phyloP scores from a whole-genome alignment of 30 jellyfish, hydroid and myxozoan species.

The Aurelia aurita region DNA sequence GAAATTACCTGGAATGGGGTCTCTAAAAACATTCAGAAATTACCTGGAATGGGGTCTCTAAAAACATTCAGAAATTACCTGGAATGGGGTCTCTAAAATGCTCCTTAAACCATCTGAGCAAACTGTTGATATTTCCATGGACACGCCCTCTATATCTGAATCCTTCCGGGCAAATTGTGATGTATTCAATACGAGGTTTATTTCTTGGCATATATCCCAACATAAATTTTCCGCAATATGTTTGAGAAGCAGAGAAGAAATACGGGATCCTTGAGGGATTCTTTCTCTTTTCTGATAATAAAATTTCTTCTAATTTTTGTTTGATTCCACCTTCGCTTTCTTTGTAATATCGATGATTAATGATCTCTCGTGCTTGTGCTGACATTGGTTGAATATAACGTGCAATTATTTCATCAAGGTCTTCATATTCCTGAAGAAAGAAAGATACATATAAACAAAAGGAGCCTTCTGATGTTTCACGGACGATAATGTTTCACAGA shows the following conservation, averaged over 20 bases:
- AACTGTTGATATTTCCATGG: slow-evolving; percentile 83
- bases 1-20: no score
- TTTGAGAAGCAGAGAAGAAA: slow-evolving; percentile 89
- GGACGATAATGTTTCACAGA: no score
- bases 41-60: no score
- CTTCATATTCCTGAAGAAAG: slow-evolving; percentile 94
- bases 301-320: slow-evolving; percentile 91
- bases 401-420: slow-evolving; percentile 97
- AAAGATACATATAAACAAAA: not conserved
- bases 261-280: slow-evolving; percentile 98
- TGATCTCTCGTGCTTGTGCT: slow-evolving; percentile 90
- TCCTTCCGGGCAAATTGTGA: slow-evolving; percentile 96
- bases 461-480: not conserved
- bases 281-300: slow-evolving; percentile 88
- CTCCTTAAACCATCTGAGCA: slow-evolving; percentile 97
- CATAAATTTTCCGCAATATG: slow-evolving; percentile 97
- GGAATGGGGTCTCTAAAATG: slow-evolving; percentile 99
- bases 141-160: slow-evolving; percentile 95
- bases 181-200: slow-evolving; percentile 89
- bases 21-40: no score
- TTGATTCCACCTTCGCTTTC: slow-evolving; percentile 95
- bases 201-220: slow-evolving; percentile 99
- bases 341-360: slow-evolving; percentile 87
- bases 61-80: slow-evolving; percentile 44
- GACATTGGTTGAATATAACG: slow-evolving; percentile 95